Conservation (phyloP, 2,113 vertebrate species). For the Chitala chitala region DNA sequence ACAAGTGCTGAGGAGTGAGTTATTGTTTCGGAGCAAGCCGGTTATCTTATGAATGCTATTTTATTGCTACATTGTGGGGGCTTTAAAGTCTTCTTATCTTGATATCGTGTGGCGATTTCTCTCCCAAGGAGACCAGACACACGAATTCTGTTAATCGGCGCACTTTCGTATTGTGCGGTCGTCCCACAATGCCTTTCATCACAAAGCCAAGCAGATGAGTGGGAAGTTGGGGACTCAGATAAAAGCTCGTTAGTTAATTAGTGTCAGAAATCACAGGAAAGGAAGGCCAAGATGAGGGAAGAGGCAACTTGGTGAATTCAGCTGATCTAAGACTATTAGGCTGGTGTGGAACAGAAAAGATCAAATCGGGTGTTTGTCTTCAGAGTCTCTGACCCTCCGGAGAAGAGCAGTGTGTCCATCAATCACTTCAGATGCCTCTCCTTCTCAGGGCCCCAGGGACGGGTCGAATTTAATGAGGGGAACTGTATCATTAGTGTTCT, state of each 20-base stretch:
- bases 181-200: neutral
- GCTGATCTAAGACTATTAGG: too few species aligned
- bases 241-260: constrained; percentile 6
- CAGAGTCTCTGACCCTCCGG: neutral
- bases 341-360: neutral
- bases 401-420: neutral
- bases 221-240: neutral
- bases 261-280: neutral
- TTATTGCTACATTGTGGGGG: neutral
- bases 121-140: neutral
- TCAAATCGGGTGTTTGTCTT: neutral
- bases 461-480: neutral
- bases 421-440: neutral
- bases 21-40: neutral
- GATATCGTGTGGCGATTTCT: neutral
- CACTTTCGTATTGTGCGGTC: neutral
- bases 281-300: too few species aligned
- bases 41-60: neutral
- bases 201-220: neutral
- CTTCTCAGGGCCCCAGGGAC: neutral
- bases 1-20: neutral
- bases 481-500: neutral
- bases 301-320: too few species aligned
- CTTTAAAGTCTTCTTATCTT: constrained; percentile 1
- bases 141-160: neutral